Percentiles rank a stretch among this genome's conserved stretches.
These are phyloP conservation scores for Opisthograptis luteolata DNA, from an alignment of 2,888 invertebrate species.

Conservation along the genomic window DNA sequence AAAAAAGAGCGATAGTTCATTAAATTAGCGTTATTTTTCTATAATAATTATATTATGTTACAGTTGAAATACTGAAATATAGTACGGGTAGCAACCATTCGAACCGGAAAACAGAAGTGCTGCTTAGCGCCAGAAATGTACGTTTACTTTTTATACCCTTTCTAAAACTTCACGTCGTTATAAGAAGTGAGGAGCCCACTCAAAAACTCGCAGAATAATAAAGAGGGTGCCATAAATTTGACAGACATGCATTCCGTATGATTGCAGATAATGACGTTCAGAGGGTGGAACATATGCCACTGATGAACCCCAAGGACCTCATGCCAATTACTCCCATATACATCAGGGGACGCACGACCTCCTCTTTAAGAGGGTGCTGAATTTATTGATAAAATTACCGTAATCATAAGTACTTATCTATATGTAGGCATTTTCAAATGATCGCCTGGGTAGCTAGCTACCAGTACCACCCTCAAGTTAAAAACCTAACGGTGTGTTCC, in stretches of 20 bases:
- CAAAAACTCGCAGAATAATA: slow-evolving; percentile 24
- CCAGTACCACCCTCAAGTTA: no score
- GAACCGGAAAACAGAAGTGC: no score
- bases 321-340: slow-evolving; percentile 54
- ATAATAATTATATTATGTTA: no score
- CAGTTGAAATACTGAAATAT: no score
- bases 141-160: slow-evolving; percentile 11
- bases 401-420: no score
- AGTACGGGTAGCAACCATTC: background rate
- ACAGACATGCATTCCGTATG: slow-evolving; percentile 55
- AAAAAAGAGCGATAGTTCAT: no score
- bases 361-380: slow-evolving; percentile 2
- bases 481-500: no score
- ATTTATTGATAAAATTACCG: slow-evolving; percentile 37
- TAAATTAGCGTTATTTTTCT: no score
- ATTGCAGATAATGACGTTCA: slow-evolving; percentile 67
- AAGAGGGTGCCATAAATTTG: slow-evolving; percentile 44
- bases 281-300: slow-evolving; percentile 65
- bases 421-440: no score
- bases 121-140: no score
- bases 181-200: slow-evolving; percentile 11
- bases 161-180: slow-evolving; percentile 3
- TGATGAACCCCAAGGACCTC: slow-evolving; percentile 52
- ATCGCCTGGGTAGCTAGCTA: no score
- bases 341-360: slow-evolving; percentile 23